Evolutionary conservation across 2,888 invertebrate species (phyloP).

Genomic region (Mesochorus sp.): DNA sequence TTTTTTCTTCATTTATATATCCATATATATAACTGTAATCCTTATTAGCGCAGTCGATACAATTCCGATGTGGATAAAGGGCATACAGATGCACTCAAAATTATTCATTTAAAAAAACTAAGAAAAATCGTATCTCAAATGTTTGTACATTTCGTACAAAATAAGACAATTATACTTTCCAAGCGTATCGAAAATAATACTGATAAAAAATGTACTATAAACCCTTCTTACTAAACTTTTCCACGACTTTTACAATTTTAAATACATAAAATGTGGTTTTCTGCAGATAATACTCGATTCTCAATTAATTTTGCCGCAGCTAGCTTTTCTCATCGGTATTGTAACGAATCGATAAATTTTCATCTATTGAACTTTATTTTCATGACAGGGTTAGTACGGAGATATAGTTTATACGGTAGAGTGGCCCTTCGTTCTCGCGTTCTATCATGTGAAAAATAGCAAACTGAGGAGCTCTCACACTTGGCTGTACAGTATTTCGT

Average conservation of each 20-base stretch:
- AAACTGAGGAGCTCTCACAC: conserved; percentile 22
- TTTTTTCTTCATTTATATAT: not conserved
- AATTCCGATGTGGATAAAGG: not conserved
- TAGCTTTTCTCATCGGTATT: conserved; percentile 37
- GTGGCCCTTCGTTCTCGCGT: conserved; percentile 19
- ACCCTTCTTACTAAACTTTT: too few species aligned
- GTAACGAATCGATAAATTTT: conserved; percentile 52
- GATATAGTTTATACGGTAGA: conserved; percentile 28
- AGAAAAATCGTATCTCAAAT: too few species aligned
- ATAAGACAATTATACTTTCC: too few species aligned
- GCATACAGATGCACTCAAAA: too few species aligned
- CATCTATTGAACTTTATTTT: conserved; percentile 33
- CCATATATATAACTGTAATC: not conserved
- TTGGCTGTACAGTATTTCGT: not conserved
- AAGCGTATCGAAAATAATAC: too few species aligned
- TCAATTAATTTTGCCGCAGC: conserved; percentile 41
- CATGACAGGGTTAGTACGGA: not conserved
- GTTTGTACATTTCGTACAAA: too few species aligned
- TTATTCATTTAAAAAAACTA: too few species aligned
- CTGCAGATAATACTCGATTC: conserved; percentile 1
- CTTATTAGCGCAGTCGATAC: not conserved
- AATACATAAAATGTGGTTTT: not conserved
- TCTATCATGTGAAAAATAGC: conserved; percentile 35
- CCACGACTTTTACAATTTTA: too few species aligned
- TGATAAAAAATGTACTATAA: too few species aligned